Conservation (phyloP, 2,888 invertebrate species). For the Ophioninae sp. region DNA sequence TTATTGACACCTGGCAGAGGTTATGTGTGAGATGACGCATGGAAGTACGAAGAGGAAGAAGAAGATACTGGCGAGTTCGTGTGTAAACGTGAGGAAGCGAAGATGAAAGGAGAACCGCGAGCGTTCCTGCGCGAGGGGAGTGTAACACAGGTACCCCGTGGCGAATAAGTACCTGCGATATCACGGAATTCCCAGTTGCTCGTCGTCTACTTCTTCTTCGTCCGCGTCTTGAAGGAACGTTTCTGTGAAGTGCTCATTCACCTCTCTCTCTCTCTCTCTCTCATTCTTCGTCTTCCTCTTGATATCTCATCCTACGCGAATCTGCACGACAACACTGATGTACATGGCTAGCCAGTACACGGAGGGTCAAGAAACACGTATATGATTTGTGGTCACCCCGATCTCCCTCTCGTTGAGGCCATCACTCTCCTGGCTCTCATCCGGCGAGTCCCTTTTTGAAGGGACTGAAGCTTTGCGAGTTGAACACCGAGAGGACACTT, state of each 20-base stretch:
- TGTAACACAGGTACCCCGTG: slow-evolving; percentile 54
- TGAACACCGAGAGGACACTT: slow-evolving; percentile 62
- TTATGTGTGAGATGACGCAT: neutral
- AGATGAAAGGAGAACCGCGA: slow-evolving; percentile 60
- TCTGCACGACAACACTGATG: slow-evolving; percentile 33
- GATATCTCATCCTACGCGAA: slow-evolving; percentile 58
- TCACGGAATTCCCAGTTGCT: slow-evolving; percentile 41
- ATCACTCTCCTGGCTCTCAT: slow-evolving; percentile 48
- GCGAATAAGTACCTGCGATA: slow-evolving; percentile 48
- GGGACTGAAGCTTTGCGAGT: slow-evolving; percentile 23
- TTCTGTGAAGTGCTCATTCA: slow-evolving; percentile 38
- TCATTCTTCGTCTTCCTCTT: slow-evolving; percentile 14
- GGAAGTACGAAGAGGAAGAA: neutral
- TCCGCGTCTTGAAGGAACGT: slow-evolving; percentile 26
- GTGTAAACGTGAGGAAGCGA: slow-evolving; percentile 19
- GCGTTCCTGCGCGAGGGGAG: slow-evolving; percentile 45
- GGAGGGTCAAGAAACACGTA: slow-evolving; percentile 39
- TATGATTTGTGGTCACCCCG: slow-evolving; percentile 59
- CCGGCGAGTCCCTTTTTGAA: slow-evolving; percentile 5
- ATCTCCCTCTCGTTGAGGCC: slow-evolving; percentile 41
- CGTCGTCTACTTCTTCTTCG: slow-evolving; percentile 27
- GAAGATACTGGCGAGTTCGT: neutral
- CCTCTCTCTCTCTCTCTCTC: slow-evolving; percentile 9
- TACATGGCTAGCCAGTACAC: neutral
- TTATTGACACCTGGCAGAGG: no score